phyloP scores from a whole-genome alignment of 2,113 vertebrate species.

The Pionites leucogaster region DNA sequence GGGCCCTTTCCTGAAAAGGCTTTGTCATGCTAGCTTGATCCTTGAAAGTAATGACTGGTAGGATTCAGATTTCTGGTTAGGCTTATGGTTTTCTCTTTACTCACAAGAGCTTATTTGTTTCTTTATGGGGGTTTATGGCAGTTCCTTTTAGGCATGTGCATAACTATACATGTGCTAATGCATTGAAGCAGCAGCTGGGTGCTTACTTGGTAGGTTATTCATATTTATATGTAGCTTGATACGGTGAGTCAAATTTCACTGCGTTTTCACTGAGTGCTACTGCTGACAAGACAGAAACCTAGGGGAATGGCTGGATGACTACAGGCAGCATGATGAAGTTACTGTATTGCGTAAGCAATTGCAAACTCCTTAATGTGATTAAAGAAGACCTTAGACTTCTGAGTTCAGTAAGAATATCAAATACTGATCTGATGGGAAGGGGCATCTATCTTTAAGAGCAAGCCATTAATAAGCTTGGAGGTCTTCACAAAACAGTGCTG shows the following conservation, averaged over 20 bases:
- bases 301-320: background rate
- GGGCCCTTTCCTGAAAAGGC: conserved; percentile 20
- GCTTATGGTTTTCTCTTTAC: background rate
- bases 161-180: conserved; percentile 49
- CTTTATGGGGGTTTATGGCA: conserved; percentile 24
- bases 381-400: conserved; percentile 13
- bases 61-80: conserved; percentile 41
- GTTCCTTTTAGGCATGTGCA: conserved; percentile 31
- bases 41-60: conserved; percentile 36
- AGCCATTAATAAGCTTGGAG: conserved; percentile 38
- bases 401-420: conserved; percentile 31
- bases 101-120: conserved; percentile 44
- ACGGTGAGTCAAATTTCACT: conserved; percentile 15
- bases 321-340: background rate
- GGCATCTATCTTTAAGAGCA: conserved; percentile 22
- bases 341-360: background rate
- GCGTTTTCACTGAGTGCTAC: background rate
- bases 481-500: conserved; percentile 38
- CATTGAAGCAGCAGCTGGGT: conserved; percentile 31
- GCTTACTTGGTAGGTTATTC: conserved; percentile 21
- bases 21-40: conserved; percentile 55
- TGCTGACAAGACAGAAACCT: background rate
- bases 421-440: conserved; percentile 35
- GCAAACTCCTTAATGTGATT: conserved; percentile 21
- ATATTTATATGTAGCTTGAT: conserved; percentile 22